A percentile compares a stretch with the other conserved stretches of the same genome.
Evolutionary conservation across 2,888 invertebrate species (phyloP).

Genomic region (Drosophila hamatofila): DNA sequence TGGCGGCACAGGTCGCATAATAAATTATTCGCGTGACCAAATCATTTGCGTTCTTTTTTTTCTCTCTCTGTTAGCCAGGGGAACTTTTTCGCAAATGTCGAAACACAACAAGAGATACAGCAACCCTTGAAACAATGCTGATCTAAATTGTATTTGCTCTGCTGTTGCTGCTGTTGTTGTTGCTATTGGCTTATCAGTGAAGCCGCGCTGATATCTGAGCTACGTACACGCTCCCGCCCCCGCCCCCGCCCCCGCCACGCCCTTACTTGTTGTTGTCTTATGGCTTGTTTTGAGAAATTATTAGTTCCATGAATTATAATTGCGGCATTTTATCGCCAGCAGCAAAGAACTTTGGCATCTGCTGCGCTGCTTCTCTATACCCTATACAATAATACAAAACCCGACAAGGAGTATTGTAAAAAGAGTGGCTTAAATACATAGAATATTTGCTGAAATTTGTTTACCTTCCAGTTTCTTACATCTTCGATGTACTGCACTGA

Average conservation of each 20-base stretch:
- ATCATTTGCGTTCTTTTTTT: slow-evolving; percentile 68
- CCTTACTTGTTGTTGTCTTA: slow-evolving; percentile 35
- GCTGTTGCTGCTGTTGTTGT: slow-evolving; percentile 4
- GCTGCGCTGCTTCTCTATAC: slow-evolving; percentile 6
- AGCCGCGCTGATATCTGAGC: slow-evolving; percentile 44
- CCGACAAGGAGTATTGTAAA: background rate
- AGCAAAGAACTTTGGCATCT: slow-evolving; percentile 36
- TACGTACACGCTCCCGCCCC: slow-evolving; percentile 33
- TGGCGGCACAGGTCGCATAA: slow-evolving; percentile 75
- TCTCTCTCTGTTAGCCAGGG: slow-evolving; percentile 27
- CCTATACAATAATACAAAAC: no score
- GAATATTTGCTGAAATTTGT: background rate
- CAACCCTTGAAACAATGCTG: slow-evolving; percentile 23
- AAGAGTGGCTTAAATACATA: background rate
- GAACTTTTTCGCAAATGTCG: slow-evolving; percentile 58
- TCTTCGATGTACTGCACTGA: no score
- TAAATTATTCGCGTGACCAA: slow-evolving; percentile 81
- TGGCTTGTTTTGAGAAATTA: slow-evolving; percentile 56
- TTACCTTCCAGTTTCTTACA: background rate
- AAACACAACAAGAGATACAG: slow-evolving; percentile 25
- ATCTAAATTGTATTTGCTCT: slow-evolving; percentile 36
- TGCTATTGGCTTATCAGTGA: slow-evolving; percentile 43
- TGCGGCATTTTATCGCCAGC: slow-evolving; percentile 62
- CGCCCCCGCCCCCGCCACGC: background rate
- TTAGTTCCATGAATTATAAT: slow-evolving; percentile 68